Evolutionary conservation across 2,113 vertebrate species (phyloP), one percentile per base, ranked within the genome.

Genomic region (Emberiza fucata): DNA sequence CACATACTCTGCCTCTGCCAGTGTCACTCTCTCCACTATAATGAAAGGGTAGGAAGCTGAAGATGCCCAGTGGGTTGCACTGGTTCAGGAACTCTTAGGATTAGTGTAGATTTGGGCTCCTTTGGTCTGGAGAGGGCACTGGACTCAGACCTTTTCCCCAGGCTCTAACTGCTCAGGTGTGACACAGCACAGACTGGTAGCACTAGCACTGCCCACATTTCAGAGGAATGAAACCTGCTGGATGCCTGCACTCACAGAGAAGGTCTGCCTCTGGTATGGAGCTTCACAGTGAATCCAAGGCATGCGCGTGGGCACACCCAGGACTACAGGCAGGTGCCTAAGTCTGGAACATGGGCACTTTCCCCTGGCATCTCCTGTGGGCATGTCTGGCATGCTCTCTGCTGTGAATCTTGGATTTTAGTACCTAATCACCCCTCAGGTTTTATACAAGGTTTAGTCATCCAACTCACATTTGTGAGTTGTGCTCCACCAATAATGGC

Each of bases 301-400:
- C 23, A 47, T 1, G 1, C 40, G 28, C 0, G 0, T 23, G 42
- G 42, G 39, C 37, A 61, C 29, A 5, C 24, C 31, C 12, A 37
- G 35, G 20, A 47, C 51, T 61, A 37, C 68, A 27, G 39, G 21
- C 5, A 86, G 9, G 39, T 60, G 31, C 23, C 50, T 8, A 40
- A 23, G 3, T 48, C 31, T 47, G 50, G 54, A n/a, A 47, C 40
- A 79, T 0, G 1, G 35, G 23, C 14, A 35, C 37, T 64, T 51
- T 42, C 40, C 24, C 64, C 48, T 60, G 29, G 19, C n/a, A n/a
- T 51, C n/a, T 72, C 48, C 76, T 59, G 11, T 5, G 19, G 40
- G 56, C 6, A 22, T 45, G 25, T 44, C 22, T 57, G 25, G 28
- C 35, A 54, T 2, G 15, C 8, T 35, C 15, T 81, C 21, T 68